Base-by-base conservation (phyloP, 2,888 invertebrate genomes). In the Hemicrepidius hirtus region DNA sequence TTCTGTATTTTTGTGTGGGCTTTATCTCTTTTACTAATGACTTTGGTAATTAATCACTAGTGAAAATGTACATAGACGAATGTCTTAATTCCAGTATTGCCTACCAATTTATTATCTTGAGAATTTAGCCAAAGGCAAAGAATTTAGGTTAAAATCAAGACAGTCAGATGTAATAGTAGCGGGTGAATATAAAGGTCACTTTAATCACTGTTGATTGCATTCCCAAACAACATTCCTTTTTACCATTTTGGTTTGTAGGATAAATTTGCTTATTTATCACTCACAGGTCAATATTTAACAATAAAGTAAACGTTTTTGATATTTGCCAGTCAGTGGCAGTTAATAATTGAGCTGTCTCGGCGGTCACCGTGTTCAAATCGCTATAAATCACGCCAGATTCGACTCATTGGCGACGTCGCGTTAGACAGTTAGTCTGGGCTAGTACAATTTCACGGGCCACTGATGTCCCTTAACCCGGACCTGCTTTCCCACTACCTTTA, bases 401-500 rank as follows among this genome's bases (percentile, higher is more conserved):
- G 60, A 62, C 40, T 62, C 62, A 62, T 60, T 66, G 71, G 55
- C 66, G 55, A 65, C 59, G 60, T 46, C 60, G 49, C 46, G 60
- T 65, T 62, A 50, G 53, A 59, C 24, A 49, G 32, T 24, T 60
- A 37, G 65, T 71, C 71, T 66, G 71, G 64, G 18, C 41, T 28
- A n/a, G 44, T 63, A 63, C 72, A 72, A 72, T 72, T 72, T 72
- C 72, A 72, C 63, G 72, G 72, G 68, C 62, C 67, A 72, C 50
- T 55, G 68, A n/a, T 63, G 41, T 46, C 41, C 44, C 63, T 68
- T 72, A 72, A 72, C 72, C 67, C 72, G 62, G 66, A 60, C 65
- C 71, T 71, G 66, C 24, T 46, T 57, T 59, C 41, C 16, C 21
- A 20, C n/a, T 21, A 21, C 10, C 24, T n/a, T 50, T 13, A 10